Evolutionary conservation across 2,797 vertebrate genomes (phyloP), one percentile per base, ranked within the genome.

Genomic region (Argentina silus): DNA sequence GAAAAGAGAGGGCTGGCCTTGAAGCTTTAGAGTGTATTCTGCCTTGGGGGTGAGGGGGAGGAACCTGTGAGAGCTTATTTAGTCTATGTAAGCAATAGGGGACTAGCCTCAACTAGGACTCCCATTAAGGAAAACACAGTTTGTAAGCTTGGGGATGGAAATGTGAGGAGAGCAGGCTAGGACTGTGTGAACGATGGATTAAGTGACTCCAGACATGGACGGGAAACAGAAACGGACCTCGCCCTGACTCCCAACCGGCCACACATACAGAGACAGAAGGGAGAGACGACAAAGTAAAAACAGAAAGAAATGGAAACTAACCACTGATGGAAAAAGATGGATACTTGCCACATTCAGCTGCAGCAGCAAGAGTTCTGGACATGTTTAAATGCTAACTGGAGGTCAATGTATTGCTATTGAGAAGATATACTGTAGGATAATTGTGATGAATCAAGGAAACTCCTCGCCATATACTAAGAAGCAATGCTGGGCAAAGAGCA

Each of bases 191-290:
- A 61, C 51, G 9, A 61, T 6, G 17, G 43, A 45, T 65, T 65
- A 45, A 45, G 6, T 7, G 15, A 42, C 53, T 53, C 51, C 70
- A 79, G 71, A 74, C 61, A 43, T 3, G 44, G 68, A 69, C 65
- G 69, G 75, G 74, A 63, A 77, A 64, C 45, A 2, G 44, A 53
- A 84, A 70, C 51, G 77, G 82, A 83, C 80, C 78, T 1, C 2
- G 71, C 44, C 67, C 48, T 77, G 76, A 82, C 75, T 81, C 71
- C 47, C 36, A 27, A 27, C 21, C 44, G 69, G 78, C 77, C 78
- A 83, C 80, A 81, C 59, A 69, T 48, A 67, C 36, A 62, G 45
- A 61, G 47, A 62, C 47, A 62, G 57, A 53, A 60, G 27, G 47
- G 8, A 55, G n/a, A 47, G 21, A 36, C 47, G n/a, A 5, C n/a